Evolutionary conservation across 2,797 vertebrate species (phyloP), one percentile per base, ranked within the genome.

Genomic region (Lemur catta): DNA sequence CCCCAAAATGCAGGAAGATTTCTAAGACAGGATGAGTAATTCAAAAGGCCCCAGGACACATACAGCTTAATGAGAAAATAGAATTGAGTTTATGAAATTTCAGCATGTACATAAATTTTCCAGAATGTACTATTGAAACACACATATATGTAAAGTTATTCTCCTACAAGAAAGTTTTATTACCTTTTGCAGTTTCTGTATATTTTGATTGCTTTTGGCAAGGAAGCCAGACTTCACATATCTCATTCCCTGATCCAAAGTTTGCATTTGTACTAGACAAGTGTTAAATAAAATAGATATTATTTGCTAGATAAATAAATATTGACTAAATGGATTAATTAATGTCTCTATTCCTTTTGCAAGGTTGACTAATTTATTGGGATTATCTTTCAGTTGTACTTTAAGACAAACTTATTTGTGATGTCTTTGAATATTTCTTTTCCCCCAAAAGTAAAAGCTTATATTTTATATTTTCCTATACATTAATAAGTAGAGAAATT

Each of bases 281-380:
- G 17, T 11, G 61, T 71, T 90, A 22, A 59, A 33, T 82, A 71
- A 92, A 82, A 52, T 41, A 38, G n/a, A 26, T 79, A 57, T 28
- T 79, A 79, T 91, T 85, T 93, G 11, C 33, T 69, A 4, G 26
- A 65, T 72, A 75, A 69, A 75, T 89, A 82, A 85, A 87, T 95
- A 33, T 90, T 90, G 30, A 94, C 22, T 92, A 79, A 94, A 61
- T 79, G 28, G 71, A 59, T 90, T 85, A 90, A 91, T 48, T 59
- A 87, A 55, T 69, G n/a, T 18, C 55, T 57, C 30, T 46, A 52
- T 67, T 93, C 65, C 38, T 61, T 80, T 88, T 82, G 35, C 71
- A 28, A 95, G 35, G 57, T 46, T 84, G 87, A 88, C 63, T 95
- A 52, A 89, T 84, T 93, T 75, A 18, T 14, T 90, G 80, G 17